phyloP scores from a whole-genome alignment of 2,888 invertebrate genomes.

The Nymphalis polychloros region DNA sequence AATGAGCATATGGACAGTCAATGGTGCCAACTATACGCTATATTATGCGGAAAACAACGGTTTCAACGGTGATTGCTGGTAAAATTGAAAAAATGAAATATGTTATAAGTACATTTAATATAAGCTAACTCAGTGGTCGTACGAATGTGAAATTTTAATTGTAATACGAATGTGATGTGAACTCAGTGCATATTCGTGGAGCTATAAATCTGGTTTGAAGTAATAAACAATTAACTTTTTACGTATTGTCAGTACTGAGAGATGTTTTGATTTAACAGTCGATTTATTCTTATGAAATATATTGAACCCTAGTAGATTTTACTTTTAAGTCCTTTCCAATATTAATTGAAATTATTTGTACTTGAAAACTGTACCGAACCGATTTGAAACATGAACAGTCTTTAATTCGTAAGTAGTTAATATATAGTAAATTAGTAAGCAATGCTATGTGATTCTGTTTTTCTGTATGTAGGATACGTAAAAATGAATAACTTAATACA shows the following conservation, averaged over 20 bases:
- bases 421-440: no score
- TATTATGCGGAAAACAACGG: neutral
- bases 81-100: constrained; percentile 8
- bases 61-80: neutral
- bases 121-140: constrained; percentile 7
- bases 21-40: neutral
- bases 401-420: no score
- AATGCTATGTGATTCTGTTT: no score
- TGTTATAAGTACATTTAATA: constrained; percentile 6
- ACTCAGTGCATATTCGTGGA: constrained; percentile 11
- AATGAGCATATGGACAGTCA: no score
- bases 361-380: no score
- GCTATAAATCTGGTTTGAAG: constrained; percentile 17
- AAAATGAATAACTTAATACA: no score
- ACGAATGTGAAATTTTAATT: constrained; percentile 18
- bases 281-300: constrained; percentile 6
- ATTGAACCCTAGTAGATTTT: constrained; percentile 23
- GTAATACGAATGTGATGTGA: constrained; percentile 8
- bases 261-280: constrained; percentile 5
- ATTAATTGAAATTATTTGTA: no score
- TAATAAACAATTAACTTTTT: neutral
- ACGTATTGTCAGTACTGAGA: constrained; percentile 15
- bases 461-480: no score
- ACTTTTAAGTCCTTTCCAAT: neutral
- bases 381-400: no score